These are phyloP conservation scores for Dascillus cervinus DNA, from an alignment of 2,888 invertebrate species.

Conservation along the genomic window DNA sequence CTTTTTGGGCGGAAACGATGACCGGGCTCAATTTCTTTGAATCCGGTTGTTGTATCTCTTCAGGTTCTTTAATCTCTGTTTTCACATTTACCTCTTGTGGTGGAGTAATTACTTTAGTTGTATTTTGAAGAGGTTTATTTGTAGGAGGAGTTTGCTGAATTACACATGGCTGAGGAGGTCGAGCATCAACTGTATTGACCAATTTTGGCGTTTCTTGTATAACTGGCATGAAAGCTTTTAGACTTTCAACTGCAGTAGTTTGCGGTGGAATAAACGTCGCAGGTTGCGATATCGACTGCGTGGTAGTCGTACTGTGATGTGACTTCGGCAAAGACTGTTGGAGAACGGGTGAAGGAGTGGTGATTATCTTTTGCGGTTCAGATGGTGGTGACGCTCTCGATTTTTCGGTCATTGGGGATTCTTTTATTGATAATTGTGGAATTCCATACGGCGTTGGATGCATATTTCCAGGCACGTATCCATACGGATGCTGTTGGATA, in stretches of 20 bases:
- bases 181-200: conserved; percentile 14
- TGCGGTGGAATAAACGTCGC: conserved; percentile 10
- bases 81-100: no score
- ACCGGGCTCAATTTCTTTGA: not conserved
- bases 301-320: no score
- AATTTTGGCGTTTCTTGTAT: conserved; percentile 32
- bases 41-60: no score
- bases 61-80: no score
- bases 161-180: conserved; percentile 13
- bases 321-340: not conserved
- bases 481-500: no score
- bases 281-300: no score
- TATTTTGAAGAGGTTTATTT: conserved; percentile 7
- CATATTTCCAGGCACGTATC: no score
- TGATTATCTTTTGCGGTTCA: conserved; percentile 18
- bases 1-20: not conserved
- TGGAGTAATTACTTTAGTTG: conserved; percentile 1
- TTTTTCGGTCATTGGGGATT: conserved; percentile 8
- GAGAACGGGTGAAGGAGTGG: conserved; percentile 8
- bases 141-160: conserved; percentile 7
- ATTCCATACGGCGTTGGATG: no score
- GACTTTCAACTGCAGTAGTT: conserved; percentile 13
- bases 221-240: conserved; percentile 29
- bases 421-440: conserved; percentile 8
- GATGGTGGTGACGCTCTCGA: conserved; percentile 2